Conservation (phyloP, 2,113 vertebrate genomes). For the Trichomycterus rosablanca region DNA sequence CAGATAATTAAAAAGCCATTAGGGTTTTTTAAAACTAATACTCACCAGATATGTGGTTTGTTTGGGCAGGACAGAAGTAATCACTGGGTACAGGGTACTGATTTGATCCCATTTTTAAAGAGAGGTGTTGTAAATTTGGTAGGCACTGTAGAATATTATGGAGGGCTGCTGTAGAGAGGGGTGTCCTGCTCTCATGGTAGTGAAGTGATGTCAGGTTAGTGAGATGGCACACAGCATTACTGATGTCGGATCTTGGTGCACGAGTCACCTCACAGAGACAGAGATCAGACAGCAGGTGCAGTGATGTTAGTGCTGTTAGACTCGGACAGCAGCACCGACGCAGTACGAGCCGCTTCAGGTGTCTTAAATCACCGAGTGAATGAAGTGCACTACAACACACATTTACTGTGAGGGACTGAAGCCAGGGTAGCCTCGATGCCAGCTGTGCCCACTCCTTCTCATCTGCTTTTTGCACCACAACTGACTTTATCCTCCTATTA, state of each 20-base stretch:
- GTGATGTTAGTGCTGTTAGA: slow-evolving; percentile 20
- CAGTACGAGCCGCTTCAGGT: slow-evolving; percentile 41
- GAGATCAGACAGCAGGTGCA: slow-evolving; percentile 43
- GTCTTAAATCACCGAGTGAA: slow-evolving; percentile 28
- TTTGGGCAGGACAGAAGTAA: slow-evolving; percentile 31
- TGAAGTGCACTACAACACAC: slow-evolving; percentile 29
- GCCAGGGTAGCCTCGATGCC: slow-evolving; percentile 34
- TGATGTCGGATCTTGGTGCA: slow-evolving; percentile 9
- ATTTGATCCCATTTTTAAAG: slow-evolving; percentile 40
- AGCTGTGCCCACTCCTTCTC: slow-evolving; percentile 43
- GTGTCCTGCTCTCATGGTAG: slow-evolving; percentile 40
- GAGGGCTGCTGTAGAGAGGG: slow-evolving; percentile 24
- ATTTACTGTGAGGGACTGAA: slow-evolving; percentile 42
- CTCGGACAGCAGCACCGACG: slow-evolving; percentile 26
- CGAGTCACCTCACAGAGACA: slow-evolving; percentile 40
- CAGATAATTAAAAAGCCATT: too few species aligned
- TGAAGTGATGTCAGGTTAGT: slow-evolving; percentile 34
- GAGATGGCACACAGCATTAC: slow-evolving; percentile 34
- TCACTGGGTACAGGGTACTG: slow-evolving; percentile 39
- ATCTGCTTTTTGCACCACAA: slow-evolving; percentile 40
- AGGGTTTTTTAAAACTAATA: slow-evolving; percentile 19
- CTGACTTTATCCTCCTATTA: slow-evolving; percentile 40
- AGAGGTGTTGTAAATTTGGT: slow-evolving; percentile 45
- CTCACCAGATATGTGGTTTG: slow-evolving; percentile 12
- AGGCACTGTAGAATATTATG: slow-evolving; percentile 38